phyloP scores from a whole-genome alignment of 53 echinoderm and acorn worm species.

The Temnopleurus reevesii region DNA sequence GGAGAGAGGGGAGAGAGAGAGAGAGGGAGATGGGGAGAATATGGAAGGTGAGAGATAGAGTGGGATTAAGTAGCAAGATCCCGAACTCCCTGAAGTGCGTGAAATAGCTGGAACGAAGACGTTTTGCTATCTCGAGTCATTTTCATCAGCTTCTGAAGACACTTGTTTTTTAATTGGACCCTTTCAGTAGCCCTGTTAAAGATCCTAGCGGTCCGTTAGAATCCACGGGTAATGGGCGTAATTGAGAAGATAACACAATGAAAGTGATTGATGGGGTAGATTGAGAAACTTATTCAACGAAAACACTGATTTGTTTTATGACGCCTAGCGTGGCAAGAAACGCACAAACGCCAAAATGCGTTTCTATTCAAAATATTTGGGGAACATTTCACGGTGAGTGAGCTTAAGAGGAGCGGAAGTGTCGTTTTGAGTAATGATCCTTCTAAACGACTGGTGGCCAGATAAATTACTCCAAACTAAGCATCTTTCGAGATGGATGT shows the following conservation, averaged over 20 bases:
- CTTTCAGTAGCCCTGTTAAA: background rate
- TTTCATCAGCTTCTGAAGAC: constrained; percentile 9
- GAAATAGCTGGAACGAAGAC: background rate
- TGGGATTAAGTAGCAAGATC: constrained; percentile 38
- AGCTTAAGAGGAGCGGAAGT: constrained; percentile 26
- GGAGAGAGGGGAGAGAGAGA: background rate
- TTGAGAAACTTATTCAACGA: background rate
- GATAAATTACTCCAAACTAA: constrained; percentile 7
- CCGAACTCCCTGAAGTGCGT: constrained; percentile 35
- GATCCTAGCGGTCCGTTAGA: background rate
- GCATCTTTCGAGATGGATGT: background rate
- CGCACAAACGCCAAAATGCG: background rate
- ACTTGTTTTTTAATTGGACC: background rate
- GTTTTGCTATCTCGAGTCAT: constrained; percentile 6
- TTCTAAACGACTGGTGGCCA: constrained; percentile 39
- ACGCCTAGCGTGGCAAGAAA: constrained; percentile 27
- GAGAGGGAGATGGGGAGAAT: background rate
- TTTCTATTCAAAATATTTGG: constrained; percentile 51
- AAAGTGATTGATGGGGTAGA: constrained; percentile 25
- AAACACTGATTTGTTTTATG: constrained; percentile 48
- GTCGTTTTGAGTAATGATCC: constrained; percentile 56
- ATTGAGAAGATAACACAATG: constrained; percentile 30
- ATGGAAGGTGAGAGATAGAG: background rate
- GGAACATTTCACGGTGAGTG: constrained; percentile 49
- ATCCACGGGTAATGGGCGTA: constrained; percentile 20